Evolutionary conservation across 1,140 invertebrate species (phyloP).

Genomic region (Antheraea mylitta): DNA sequence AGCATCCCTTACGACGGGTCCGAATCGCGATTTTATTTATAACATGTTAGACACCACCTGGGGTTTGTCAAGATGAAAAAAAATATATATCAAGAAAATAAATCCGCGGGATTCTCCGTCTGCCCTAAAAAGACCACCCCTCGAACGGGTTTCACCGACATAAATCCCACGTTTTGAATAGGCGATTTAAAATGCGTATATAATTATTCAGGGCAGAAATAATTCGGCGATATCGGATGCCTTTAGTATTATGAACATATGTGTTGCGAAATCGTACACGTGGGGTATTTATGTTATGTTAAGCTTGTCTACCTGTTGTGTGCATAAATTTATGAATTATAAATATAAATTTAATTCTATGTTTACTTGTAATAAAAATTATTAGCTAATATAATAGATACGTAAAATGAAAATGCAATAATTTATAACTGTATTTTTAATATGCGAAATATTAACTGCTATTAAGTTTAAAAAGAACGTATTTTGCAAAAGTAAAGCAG

Average conservation of each 20-base stretch:
- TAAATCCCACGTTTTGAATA: conserved; percentile 77
- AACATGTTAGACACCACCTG: conserved; percentile 75
- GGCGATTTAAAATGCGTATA: conserved; percentile 77
- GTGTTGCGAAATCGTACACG: conserved; percentile 46
- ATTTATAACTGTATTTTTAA: too few species aligned
- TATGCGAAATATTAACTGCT: too few species aligned
- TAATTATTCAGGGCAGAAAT: conserved; percentile 76
- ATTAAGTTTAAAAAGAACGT: too few species aligned
- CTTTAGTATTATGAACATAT: conserved; percentile 29
- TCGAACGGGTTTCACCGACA: conserved; percentile 71
- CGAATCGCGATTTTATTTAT: conserved; percentile 78
- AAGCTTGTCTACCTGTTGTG: not conserved
- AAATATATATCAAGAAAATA: conserved; percentile 55
- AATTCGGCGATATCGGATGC: conserved; percentile 49
- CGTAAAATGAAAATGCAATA: too few species aligned
- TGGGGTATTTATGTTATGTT: conserved; percentile 32
- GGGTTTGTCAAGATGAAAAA: conserved; percentile 74
- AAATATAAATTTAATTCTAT: too few species aligned
- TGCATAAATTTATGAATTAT: not conserved
- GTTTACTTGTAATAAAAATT: too few species aligned
- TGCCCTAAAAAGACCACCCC: conserved; percentile 56
- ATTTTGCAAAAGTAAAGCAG: too few species aligned
- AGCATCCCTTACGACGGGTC: conserved; percentile 73
- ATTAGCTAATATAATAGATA: too few species aligned
- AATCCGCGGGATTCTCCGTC: conserved; percentile 43